These are phyloP conservation scores for Conus ventricosus DNA, from an alignment of 1,140 invertebrate species.

Conservation along the genomic window DNA sequence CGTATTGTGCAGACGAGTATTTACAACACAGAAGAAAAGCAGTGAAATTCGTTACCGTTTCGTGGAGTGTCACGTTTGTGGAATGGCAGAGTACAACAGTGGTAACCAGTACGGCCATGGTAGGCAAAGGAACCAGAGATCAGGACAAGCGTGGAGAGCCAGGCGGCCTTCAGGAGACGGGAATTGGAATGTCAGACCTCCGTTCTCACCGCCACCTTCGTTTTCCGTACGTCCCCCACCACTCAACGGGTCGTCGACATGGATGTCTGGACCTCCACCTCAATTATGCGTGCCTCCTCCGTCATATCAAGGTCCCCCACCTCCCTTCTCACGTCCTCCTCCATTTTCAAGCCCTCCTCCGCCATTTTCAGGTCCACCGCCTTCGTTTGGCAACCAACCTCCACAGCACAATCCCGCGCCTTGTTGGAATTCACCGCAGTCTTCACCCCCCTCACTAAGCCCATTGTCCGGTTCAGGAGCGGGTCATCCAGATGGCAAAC, in stretches of 20 bases:
- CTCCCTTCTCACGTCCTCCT: background rate
- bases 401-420: background rate
- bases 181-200: background rate
- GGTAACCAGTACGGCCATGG: background rate
- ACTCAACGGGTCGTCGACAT: background rate
- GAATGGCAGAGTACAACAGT: background rate
- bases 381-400: background rate
- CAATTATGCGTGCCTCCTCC: background rate
- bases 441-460: background rate
- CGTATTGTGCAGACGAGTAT: background rate
- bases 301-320: background rate
- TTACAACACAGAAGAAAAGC: too few species aligned
- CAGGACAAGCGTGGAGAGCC: background rate
- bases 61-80: background rate
- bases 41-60: too few species aligned
- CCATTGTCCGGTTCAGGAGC: background rate
- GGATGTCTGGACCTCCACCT: background rate
- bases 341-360: background rate
- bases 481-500: background rate
- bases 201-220: background rate
- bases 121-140: background rate
- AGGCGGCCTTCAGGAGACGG: background rate
- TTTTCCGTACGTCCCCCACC: background rate
- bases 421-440: background rate
- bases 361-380: background rate